Evolutionary conservation across 2,888 invertebrate genomes (phyloP), one percentile per base, ranked within the genome.

Genomic region (Oligia fasciuncula): DNA sequence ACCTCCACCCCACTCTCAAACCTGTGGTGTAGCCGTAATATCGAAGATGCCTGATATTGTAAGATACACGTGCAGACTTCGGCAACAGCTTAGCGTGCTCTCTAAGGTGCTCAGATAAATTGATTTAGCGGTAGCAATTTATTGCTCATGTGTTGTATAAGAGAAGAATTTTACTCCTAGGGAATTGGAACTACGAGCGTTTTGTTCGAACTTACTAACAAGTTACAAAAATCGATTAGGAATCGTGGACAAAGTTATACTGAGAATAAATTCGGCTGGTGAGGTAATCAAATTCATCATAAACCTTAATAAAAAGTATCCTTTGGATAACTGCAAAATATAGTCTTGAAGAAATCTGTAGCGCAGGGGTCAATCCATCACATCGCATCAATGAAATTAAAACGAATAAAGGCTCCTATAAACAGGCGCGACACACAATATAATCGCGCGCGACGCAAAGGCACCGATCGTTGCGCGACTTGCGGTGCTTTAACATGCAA

Each of bases 111-210:
- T 82, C 69, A 60, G 65, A 69, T 54, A 82, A 82, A 82, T 82
- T 82, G 81, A 82, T 82, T 82, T 82, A 62, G 81, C 57, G 78
- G 60, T 65, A 82, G 40, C 40, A 81, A 77, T 82, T 81, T 81
- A 69, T 81, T 69, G 63, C 43, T 49, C 29, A 60, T 51, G 65
- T 73, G 73, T 82, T 82, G 43, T 63, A 57, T 57, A 23, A 11
- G 54, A 73, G 51, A 73, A 62, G 63, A 81, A 81, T 65, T 40
- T 73, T 73, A 29, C 82, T 66, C 69, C 19, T 29, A 2, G 65
- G 69, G 78, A 65, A 82, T 73, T 40, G 29, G 5, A 60, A 71
- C 66, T 67, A 81, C 17, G 23, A 2, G 11, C 14, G 17, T 23
- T 76, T 35, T 46, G 4, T 40, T 60, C 17, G 5, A 68, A 80